These are phyloP conservation scores for Nothoprocta perdicaria DNA, from an alignment of 2,113 vertebrate species.

Conservation along the genomic window DNA sequence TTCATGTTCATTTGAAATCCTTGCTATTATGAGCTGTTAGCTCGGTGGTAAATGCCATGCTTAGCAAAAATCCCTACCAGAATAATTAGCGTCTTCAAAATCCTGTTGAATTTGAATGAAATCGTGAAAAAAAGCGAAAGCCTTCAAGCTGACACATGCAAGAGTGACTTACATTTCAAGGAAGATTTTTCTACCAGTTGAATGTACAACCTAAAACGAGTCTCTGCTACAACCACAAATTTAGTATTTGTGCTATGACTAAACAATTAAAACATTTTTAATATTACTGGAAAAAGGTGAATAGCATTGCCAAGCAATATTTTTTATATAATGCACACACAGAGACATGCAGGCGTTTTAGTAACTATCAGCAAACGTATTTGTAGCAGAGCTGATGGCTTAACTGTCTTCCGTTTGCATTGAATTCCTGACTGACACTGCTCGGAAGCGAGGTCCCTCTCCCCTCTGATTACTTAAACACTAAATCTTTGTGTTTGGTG, in stretches of 20 bases:
- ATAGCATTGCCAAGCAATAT: not conserved
- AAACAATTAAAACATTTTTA: not conserved
- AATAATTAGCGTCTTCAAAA: not conserved
- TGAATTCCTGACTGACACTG: not conserved
- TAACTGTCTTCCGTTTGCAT: not conserved
- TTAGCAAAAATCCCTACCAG: not conserved
- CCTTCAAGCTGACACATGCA: not conserved
- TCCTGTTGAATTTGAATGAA: not conserved
- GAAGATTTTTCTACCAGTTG: not conserved
- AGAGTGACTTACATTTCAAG: not conserved
- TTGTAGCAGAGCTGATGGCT: fast-evolving
- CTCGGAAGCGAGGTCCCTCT: not conserved
- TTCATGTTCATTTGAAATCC: not conserved
- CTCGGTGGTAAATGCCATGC: not conserved
- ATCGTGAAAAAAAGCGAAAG: not conserved
- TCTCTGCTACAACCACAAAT: not conserved
- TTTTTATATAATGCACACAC: too few species aligned
- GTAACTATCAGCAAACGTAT: fast-evolving
- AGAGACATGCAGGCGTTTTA: not conserved
- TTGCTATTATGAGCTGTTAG: fast-evolving
- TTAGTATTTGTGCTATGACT: not conserved
- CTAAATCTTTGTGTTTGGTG: fast-evolving
- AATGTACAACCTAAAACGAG: not conserved
- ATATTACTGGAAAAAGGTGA: not conserved
- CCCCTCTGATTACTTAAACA: not conserved